A percentile compares a stretch with the other conserved stretches of the same genome.
Conservation (phyloP, 1,140 invertebrate species). For the Dendrolimus kikuchii region DNA sequence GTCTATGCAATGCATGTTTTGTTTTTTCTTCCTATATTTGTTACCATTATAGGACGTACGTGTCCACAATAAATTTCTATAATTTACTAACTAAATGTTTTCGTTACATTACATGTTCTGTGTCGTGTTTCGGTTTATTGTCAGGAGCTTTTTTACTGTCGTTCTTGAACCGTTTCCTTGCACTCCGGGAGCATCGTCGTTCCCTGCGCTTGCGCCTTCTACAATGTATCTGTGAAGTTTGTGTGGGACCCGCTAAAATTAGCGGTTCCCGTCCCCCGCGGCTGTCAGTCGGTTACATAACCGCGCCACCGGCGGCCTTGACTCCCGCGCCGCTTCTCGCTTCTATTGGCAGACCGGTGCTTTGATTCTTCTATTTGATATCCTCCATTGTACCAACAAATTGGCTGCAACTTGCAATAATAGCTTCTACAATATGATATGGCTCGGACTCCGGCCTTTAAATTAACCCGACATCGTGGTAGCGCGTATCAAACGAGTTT, state of each 20-base stretch:
- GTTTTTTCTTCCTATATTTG: no score
- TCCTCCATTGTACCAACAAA: not conserved
- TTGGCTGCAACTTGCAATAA: no score
- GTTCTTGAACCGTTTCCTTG: not conserved
- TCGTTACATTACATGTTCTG: not conserved
- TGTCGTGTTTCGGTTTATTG: not conserved
- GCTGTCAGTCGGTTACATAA: slow-evolving; percentile 55
- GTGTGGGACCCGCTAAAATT: slow-evolving; percentile 39
- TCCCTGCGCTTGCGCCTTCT: slow-evolving; percentile 14
- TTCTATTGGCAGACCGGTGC: slow-evolving; percentile 40
- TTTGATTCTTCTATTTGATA: slow-evolving; percentile 19
- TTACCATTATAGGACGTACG: no score
- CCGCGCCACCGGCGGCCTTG: slow-evolving; percentile 60
- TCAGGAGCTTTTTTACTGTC: no score
- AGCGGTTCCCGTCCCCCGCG: slow-evolving; percentile 47
- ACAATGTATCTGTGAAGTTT: slow-evolving; percentile 18
- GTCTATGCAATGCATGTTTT: not conserved
- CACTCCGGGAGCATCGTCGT: slow-evolving; percentile 6
- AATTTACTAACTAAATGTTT: no score
- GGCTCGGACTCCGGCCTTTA: no score
- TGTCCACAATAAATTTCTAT: no score
- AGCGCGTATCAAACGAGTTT: no score
- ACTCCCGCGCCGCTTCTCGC: slow-evolving; percentile 58
- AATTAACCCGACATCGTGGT: no score
- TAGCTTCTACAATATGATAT: no score